Percentiles rank a stretch among this genome's conserved stretches.
phyloP scores from a whole-genome alignment of 2,797 vertebrate genomes.

The Oceanodroma leucorhoa region DNA sequence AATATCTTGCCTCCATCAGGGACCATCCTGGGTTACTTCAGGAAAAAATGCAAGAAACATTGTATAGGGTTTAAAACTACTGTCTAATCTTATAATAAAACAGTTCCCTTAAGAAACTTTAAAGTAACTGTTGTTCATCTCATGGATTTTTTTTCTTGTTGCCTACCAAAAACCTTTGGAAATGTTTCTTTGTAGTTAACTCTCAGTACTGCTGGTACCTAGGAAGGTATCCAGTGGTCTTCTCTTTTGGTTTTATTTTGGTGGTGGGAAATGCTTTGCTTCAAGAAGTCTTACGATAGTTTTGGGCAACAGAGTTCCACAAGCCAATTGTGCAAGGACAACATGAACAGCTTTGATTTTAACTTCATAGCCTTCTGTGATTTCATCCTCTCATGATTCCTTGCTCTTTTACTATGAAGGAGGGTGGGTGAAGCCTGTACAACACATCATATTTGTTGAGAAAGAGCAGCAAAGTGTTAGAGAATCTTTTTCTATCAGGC shows the following conservation, averaged over 20 bases:
- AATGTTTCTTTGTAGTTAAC: not conserved
- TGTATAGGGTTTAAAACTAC: not conserved
- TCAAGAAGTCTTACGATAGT: not conserved
- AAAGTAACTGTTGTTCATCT: not conserved
- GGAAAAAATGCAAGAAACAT: not conserved
- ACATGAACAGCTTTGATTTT: not conserved
- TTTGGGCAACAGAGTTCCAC: not conserved
- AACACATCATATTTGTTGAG: not conserved
- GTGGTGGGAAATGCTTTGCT: not conserved
- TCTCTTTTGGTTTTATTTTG: not conserved
- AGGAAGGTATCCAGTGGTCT: not conserved
- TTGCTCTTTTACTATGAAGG: not conserved
- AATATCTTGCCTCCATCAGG: not conserved
- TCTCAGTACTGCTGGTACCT: not conserved
- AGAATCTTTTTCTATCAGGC: not conserved
- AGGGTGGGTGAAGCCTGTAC: not conserved
- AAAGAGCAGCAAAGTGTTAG: not conserved
- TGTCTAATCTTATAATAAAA: not conserved
- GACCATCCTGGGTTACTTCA: not conserved
- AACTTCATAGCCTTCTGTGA: not conserved
- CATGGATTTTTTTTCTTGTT: not conserved
- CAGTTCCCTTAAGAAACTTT: not conserved
- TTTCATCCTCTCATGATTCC: not conserved
- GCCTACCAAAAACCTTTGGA: not conserved
- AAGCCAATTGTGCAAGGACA: not conserved